Percentiles rank a stretch among this genome's conserved stretches.
Evolutionary conservation across 2,113 vertebrate genomes (phyloP).

Genomic region (Vidua macroura): DNA sequence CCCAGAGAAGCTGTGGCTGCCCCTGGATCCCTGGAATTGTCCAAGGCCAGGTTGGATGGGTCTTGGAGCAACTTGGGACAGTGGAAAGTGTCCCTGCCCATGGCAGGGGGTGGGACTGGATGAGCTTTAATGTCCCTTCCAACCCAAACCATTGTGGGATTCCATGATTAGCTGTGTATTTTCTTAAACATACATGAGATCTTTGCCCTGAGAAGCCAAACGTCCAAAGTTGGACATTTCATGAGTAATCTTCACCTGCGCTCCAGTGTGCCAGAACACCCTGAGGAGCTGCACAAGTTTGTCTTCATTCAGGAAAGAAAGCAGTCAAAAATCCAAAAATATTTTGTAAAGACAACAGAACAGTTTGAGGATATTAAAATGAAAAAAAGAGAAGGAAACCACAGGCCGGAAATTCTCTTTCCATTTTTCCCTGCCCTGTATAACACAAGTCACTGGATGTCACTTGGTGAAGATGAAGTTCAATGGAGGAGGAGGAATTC

Average conservation of each 20-base stretch:
- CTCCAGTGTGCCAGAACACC: background rate
- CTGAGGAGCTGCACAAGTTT: background rate
- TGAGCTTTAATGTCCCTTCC: background rate
- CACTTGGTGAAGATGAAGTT: background rate
- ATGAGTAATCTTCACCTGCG: background rate
- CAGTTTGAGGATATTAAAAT: background rate
- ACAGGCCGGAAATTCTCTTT: background rate
- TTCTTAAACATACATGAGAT: background rate
- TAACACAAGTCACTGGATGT: background rate
- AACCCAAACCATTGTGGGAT: background rate
- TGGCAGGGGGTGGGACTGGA: accelerated
- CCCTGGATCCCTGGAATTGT: background rate
- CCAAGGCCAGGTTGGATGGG: accelerated
- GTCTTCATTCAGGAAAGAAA: background rate
- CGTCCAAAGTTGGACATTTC: background rate
- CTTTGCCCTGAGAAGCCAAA: background rate
- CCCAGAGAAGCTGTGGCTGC: background rate
- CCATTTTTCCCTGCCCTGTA: background rate
- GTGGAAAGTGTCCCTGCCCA: background rate
- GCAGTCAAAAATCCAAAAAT: background rate
- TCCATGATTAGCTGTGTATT: accelerated
- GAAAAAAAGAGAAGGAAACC: background rate
- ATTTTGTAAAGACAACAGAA: background rate
- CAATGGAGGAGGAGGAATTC: background rate
- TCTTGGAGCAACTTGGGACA: accelerated